A percentile compares a stretch with the other conserved stretches of the same genome.
These are phyloP conservation scores for Margarornis squamiger DNA, from an alignment of 2,797 vertebrate species.

Conservation along the genomic window DNA sequence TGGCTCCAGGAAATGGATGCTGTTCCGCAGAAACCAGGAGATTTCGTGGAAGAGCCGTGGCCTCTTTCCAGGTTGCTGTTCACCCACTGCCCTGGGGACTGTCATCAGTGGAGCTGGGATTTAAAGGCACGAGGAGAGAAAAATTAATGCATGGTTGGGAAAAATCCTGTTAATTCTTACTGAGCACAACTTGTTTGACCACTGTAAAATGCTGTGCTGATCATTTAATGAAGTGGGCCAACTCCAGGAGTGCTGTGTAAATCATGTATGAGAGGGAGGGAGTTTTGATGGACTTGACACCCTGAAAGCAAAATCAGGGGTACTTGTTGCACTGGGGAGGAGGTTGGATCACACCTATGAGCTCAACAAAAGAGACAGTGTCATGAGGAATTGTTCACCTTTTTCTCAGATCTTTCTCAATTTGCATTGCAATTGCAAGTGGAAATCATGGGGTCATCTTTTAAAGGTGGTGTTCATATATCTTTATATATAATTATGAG, in stretches of 20 bases:
- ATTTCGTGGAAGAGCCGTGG: constrained; percentile 15
- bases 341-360: not conserved
- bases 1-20: constrained; percentile 32
- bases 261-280: not conserved
- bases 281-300: not conserved
- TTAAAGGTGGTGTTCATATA: not conserved
- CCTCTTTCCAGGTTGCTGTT: constrained; percentile 32
- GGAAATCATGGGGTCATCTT: not conserved
- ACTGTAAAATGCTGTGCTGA: not conserved
- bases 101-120: not conserved
- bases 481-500: not conserved
- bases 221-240: not conserved
- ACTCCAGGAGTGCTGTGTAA: not conserved
- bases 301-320: not conserved
- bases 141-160: not conserved
- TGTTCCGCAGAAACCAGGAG: constrained; percentile 6
- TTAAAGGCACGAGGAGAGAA: not conserved
- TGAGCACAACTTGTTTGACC: not conserved
- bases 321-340: not conserved
- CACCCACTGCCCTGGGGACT: constrained; percentile 15
- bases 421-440: not conserved
- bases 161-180: not conserved
- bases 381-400: not conserved
- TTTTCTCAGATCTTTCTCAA: not conserved
- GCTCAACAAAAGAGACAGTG: not conserved